A percentile compares a stretch with the other conserved stretches of the same genome.
phyloP scores from a whole-genome alignment of 2,113 vertebrate genomes.

The Girardinichthys multiradiatus region DNA sequence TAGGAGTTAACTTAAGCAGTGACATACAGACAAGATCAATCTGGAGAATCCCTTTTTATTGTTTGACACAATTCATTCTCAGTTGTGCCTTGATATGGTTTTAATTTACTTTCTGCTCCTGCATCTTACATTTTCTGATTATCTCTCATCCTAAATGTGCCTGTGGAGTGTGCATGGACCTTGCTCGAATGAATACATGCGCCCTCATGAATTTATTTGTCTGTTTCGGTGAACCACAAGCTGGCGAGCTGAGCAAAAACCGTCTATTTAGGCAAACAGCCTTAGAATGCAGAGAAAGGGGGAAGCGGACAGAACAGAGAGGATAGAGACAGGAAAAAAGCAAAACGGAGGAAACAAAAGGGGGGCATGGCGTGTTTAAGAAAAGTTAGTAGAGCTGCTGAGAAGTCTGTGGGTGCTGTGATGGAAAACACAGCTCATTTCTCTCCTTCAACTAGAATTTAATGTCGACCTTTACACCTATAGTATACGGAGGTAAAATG shows the following conservation, averaged over 20 bases:
- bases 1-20: conserved; percentile 18
- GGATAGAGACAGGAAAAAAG: not conserved
- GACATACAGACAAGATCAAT: conserved; percentile 14
- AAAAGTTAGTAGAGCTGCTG: conserved; percentile 25
- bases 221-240: conserved; percentile 68
- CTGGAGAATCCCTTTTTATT: conserved; percentile 37
- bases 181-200: conserved; percentile 59
- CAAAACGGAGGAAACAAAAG: conserved; percentile 26
- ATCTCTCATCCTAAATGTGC: conserved; percentile 60
- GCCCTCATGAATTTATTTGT: conserved; percentile 67
- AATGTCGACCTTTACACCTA: conserved; percentile 4
- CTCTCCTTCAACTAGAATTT: conserved; percentile 50
- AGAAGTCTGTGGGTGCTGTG: conserved; percentile 29
- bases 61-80: conserved; percentile 40
- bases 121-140: conserved; percentile 66
- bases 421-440: conserved; percentile 47
- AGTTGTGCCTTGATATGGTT: conserved; percentile 62
- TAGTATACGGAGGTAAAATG: no score
- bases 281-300: conserved; percentile 10
- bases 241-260: conserved; percentile 48
- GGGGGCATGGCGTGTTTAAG: conserved; percentile 21
- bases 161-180: conserved; percentile 19
- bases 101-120: conserved; percentile 71
- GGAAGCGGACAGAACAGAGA: not conserved
- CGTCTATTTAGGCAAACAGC: conserved; percentile 50